Evolutionary conservation across 2,797 vertebrate species (phyloP).

Genomic region (Chiloscyllium punctatum): DNA sequence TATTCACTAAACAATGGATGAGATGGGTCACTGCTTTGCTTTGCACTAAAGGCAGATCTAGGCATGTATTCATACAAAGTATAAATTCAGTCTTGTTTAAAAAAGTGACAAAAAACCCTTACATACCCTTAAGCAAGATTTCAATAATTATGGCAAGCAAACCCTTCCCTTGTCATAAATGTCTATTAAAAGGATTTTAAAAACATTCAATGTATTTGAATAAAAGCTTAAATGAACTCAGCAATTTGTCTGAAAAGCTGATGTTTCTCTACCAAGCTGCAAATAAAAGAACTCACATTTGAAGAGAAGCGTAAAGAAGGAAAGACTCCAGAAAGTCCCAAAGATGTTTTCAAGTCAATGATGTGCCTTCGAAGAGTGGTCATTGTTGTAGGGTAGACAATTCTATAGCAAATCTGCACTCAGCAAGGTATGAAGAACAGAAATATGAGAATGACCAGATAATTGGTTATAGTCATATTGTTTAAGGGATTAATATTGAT

Average conservation of each 20-base stretch:
- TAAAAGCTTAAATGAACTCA: not conserved
- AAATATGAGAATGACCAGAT: no score
- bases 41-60: constrained; percentile 7
- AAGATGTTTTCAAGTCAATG: not conserved
- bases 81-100: not conserved
- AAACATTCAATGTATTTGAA: not conserved
- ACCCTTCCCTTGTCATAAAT: not conserved
- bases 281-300: not conserved
- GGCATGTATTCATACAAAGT: not conserved
- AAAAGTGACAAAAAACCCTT: not conserved
- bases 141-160: not conserved
- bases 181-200: not conserved
- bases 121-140: not conserved
- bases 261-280: no score
- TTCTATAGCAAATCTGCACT: not conserved
- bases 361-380: not conserved
- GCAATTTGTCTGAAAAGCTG: not conserved
- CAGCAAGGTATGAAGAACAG: not conserved
- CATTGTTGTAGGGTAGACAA: not conserved
- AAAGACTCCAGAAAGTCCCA: not conserved
- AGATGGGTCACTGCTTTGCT: constrained; percentile 13
- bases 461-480: not conserved
- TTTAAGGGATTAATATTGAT: not conserved
- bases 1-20: constrained; percentile 33
- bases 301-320: not conserved